Conservation (phyloP, 2,888 invertebrate species). For the Drosophila dives region DNA sequence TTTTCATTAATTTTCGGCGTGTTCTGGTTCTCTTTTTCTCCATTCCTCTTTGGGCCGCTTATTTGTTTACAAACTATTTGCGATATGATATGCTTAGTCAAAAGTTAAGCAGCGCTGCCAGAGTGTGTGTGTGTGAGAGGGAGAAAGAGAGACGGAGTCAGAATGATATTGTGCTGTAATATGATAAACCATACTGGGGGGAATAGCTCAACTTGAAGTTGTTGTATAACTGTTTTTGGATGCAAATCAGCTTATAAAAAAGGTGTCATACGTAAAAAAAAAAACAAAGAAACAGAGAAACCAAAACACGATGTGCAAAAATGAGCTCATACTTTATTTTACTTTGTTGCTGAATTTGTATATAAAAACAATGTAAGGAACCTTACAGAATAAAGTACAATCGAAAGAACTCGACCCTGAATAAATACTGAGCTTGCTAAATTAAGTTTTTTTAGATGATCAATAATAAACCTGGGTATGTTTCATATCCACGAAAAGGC, state of each 20-base stretch:
- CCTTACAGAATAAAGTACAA: not conserved
- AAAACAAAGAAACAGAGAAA: not conserved
- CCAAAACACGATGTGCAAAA: not conserved
- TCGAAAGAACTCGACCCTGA: not conserved
- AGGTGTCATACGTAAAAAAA: conserved; percentile 4
- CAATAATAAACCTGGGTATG: not conserved
- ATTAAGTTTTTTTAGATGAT: not conserved
- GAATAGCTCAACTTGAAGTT: not conserved
- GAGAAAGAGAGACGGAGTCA: not conserved
- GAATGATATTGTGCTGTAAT: conserved; percentile 22
- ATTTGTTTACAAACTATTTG: conserved; percentile 74
- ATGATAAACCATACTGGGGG: conserved; percentile 15
- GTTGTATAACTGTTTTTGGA: conserved; percentile 4
- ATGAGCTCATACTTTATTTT: conserved; percentile 3
- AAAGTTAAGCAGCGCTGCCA: conserved; percentile 7
- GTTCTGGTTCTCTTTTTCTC: not conserved
- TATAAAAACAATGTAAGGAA: not conserved
- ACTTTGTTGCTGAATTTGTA: not conserved
- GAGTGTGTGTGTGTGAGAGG: not conserved
- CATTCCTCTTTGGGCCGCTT: conserved; percentile 59
- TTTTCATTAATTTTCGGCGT: conserved; percentile 56
- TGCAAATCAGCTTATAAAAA: not conserved
- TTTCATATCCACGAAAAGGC: not conserved
- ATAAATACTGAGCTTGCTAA: not conserved
- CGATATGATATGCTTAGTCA: conserved; percentile 37